phyloP scores from a whole-genome alignment of 92 coral and sea anemone species.

The Parazoanthus darwini region DNA sequence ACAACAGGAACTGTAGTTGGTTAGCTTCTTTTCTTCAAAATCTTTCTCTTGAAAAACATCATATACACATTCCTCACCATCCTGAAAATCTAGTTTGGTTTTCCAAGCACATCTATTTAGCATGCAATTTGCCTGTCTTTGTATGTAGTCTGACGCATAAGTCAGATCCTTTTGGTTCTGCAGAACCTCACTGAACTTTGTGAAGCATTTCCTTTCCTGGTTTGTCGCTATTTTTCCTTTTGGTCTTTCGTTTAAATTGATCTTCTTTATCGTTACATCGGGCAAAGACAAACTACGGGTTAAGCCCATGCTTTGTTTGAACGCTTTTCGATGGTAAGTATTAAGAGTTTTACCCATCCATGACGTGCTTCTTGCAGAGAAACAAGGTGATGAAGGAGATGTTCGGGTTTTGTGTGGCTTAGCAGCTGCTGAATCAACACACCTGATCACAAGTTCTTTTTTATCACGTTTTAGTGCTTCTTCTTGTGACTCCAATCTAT shows the following conservation, averaged over 20 bases:
- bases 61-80: background rate
- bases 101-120: background rate
- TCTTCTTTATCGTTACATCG: background rate
- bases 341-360: background rate
- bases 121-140: background rate
- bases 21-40: background rate
- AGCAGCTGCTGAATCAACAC: background rate
- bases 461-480: background rate
- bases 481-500: background rate
- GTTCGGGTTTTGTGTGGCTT: background rate
- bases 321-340: background rate
- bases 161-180: background rate
- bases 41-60: background rate
- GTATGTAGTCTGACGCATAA: background rate
- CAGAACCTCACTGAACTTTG: background rate
- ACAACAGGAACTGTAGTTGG: background rate
- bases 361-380: background rate
- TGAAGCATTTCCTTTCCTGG: slow-evolving; percentile 5
- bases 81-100: background rate
- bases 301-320: background rate
- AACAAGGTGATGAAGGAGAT: background rate
- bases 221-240: slow-evolving; percentile 1
- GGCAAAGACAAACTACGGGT: slow-evolving; percentile 1
- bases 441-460: background rate
- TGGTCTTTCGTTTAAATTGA: background rate